A percentile compares a stretch with the other conserved stretches of the same genome.
These are phyloP conservation scores for Neolamprologus longior DNA, from an alignment of 2,113 vertebrate genomes.

Conservation along the genomic window DNA sequence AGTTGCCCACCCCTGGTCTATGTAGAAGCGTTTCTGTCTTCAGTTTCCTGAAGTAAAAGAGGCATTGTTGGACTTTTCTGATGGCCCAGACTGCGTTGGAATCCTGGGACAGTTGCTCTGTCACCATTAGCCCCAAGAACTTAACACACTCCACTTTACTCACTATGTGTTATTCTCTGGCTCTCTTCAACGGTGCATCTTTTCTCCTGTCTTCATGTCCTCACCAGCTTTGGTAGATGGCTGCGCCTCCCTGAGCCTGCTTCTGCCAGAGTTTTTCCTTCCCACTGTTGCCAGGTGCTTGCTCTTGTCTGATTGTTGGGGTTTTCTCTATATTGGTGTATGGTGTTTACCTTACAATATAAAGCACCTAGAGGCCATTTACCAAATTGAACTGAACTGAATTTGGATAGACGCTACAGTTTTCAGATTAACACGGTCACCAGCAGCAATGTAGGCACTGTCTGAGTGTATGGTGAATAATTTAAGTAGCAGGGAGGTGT, in stretches of 20 bases:
- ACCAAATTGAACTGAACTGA: background rate
- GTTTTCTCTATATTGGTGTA: background rate
- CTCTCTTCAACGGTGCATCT: background rate
- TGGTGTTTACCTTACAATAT: background rate
- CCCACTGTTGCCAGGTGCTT: background rate
- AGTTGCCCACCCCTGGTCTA: background rate
- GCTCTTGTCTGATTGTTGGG: background rate
- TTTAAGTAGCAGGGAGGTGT: background rate
- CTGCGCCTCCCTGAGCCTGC: background rate
- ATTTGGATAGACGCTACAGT: background rate
- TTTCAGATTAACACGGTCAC: background rate
- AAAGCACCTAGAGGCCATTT: background rate
- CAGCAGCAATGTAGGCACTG: background rate
- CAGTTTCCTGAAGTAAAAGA: background rate
- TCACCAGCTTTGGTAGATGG: background rate
- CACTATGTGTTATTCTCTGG: background rate
- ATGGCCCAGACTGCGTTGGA: background rate
- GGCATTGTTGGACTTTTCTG: background rate
- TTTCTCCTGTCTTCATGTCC: background rate
- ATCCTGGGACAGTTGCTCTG: background rate
- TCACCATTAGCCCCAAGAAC: background rate
- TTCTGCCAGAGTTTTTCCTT: background rate
- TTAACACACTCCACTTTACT: background rate
- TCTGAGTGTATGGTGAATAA: background rate
- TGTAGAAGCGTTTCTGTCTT: background rate